phyloP scores from a whole-genome alignment of 2,797 vertebrate species.

The Spinibarbus caldwelli region DNA sequence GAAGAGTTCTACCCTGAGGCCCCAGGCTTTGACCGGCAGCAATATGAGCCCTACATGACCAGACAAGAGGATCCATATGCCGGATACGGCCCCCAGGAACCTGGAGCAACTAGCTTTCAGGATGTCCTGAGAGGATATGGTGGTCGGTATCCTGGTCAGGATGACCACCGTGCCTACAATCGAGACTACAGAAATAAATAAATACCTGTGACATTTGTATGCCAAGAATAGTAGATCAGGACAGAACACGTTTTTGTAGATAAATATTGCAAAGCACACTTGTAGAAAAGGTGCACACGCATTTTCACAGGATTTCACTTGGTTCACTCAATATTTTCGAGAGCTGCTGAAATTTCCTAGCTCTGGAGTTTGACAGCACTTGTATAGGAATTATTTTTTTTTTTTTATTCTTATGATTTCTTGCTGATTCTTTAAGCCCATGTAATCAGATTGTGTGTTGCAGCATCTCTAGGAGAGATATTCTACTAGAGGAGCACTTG shows the following conservation, averaged over 20 bases:
- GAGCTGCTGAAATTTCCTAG: slow-evolving; percentile 28
- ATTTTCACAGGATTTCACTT: slow-evolving; percentile 10
- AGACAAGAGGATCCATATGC: slow-evolving; percentile 81
- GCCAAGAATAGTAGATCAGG: slow-evolving; percentile 7
- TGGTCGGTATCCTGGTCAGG: slow-evolving; percentile 74
- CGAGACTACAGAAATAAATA: slow-evolving; percentile 79
- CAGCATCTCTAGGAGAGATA: not conserved
- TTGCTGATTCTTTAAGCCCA: slow-evolving; percentile 27
- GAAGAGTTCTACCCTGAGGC: slow-evolving; percentile 63
- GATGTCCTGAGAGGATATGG: slow-evolving; percentile 77
- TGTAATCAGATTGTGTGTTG: slow-evolving; percentile 23
- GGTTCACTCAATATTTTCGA: slow-evolving; percentile 24
- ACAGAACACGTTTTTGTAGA: slow-evolving; percentile 24
- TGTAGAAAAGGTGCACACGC: slow-evolving; percentile 37
- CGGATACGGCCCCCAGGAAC: slow-evolving; percentile 68
- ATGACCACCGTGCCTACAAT: slow-evolving; percentile 73
- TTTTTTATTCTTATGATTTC: slow-evolving; percentile 9
- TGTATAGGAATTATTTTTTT: slow-evolving; percentile 30
- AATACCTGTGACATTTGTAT: slow-evolving; percentile 27
- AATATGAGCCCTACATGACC: slow-evolving; percentile 73
- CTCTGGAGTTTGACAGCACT: slow-evolving; percentile 41
- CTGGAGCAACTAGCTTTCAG: slow-evolving; percentile 73
- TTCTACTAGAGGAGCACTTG: not conserved
- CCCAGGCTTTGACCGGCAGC: slow-evolving; percentile 61
- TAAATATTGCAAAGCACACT: slow-evolving; percentile 35